These are phyloP conservation scores for Muntiacus muntjak DNA, from an alignment of 2,113 vertebrate species.

Conservation along the genomic window DNA sequence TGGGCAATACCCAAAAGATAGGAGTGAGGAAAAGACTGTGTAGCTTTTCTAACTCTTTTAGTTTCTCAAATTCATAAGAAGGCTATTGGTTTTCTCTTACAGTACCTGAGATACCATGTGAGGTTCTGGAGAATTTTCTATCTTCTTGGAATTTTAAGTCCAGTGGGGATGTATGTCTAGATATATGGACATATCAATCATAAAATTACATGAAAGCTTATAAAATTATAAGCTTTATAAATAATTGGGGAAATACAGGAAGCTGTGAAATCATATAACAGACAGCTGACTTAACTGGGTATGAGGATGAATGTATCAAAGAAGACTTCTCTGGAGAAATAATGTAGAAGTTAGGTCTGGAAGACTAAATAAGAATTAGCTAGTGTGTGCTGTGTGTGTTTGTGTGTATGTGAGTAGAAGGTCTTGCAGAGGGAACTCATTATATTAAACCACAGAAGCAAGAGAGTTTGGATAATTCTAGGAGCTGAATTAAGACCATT, in stretches of 20 bases:
- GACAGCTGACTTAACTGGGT: background rate
- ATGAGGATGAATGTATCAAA: background rate
- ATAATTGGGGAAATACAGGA: background rate
- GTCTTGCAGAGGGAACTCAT: background rate
- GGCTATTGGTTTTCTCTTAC: background rate
- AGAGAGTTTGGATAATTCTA: background rate
- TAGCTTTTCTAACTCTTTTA: background rate
- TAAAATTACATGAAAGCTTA: background rate
- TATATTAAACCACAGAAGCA: background rate
- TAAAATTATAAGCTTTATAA: background rate
- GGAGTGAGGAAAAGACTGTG: background rate
- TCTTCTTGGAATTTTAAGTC: background rate
- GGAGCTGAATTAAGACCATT: background rate
- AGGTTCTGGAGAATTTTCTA: background rate
- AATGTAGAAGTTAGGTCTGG: background rate
- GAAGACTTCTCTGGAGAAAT: background rate
- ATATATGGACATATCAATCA: background rate
- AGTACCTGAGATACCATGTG: background rate
- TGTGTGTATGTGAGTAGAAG: background rate
- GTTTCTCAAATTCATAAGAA: background rate
- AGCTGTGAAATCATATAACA: background rate
- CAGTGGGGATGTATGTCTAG: background rate
- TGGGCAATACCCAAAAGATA: background rate
- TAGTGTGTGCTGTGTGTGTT: background rate
- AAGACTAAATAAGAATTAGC: background rate